A percentile compares a stretch with the other conserved stretches of the same genome.
These are phyloP conservation scores for Hesperia comma DNA, from an alignment of 2,888 invertebrate genomes.

Conservation along the genomic window DNA sequence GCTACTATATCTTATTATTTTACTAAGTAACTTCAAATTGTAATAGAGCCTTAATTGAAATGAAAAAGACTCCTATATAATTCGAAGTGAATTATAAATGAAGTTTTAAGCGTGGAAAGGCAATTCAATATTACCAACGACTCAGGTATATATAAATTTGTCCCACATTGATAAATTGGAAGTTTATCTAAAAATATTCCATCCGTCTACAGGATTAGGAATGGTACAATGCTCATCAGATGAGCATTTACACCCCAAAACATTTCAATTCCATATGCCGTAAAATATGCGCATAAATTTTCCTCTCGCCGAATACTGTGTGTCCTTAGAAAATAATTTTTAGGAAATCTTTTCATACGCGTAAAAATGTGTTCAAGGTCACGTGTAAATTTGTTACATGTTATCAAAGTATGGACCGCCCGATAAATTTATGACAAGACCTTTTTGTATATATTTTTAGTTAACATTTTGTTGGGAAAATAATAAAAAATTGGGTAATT, in stretches of 20 bases:
- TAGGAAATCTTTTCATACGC: constrained; percentile 20
- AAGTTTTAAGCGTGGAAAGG: no score
- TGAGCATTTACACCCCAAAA: constrained; percentile 6
- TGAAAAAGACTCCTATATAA: no score
- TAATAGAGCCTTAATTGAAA: no score
- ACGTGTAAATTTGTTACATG: constrained; percentile 3
- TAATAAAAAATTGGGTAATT: not conserved
- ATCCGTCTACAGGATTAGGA: not conserved
- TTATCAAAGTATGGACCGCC: not conserved
- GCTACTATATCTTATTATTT: no score
- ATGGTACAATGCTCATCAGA: not conserved
- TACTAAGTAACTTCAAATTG: no score
- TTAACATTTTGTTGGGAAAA: not conserved
- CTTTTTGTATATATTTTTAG: constrained; percentile 5
- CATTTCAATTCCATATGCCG: constrained; percentile 3
- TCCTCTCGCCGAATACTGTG: constrained; percentile 14
- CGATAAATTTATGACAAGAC: not conserved
- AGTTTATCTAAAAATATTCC: no score
- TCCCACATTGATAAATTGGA: no score
- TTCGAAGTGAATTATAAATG: no score
- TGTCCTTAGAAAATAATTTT: constrained; percentile 29
- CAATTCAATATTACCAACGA: no score
- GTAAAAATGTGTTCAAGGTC: constrained; percentile 5
- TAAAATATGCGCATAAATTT: constrained; percentile 31
- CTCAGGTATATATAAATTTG: no score